Percentiles rank a stretch among this genome's conserved stretches.
phyloP scores from a whole-genome alignment of 2,888 invertebrate genomes.

The Cerceris rybyensis region DNA sequence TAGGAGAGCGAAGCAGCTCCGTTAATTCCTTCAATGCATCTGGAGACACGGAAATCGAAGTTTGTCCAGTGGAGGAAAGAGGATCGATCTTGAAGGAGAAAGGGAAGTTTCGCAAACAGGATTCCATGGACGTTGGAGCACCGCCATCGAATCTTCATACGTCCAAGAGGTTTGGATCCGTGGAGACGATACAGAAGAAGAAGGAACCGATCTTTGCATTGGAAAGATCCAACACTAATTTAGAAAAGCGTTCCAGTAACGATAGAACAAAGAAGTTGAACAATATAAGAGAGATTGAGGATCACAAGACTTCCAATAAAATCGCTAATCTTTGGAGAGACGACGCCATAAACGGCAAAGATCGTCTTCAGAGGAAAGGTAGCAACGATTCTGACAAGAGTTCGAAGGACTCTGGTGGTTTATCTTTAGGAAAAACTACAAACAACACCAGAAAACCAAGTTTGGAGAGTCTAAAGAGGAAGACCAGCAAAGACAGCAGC shows the following conservation, averaged over 20 bases:
- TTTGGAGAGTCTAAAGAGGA: slow-evolving; percentile 70
- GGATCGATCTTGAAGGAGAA: not conserved
- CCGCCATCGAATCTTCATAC: slow-evolving; percentile 55
- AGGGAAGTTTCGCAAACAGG: slow-evolving; percentile 65
- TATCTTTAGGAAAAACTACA: slow-evolving; percentile 2
- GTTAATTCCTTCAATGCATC: slow-evolving; percentile 44
- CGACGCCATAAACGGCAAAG: slow-evolving; percentile 43
- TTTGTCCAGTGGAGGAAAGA: not conserved
- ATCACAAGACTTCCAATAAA: slow-evolving; percentile 51
- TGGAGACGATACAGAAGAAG: slow-evolving; percentile 64
- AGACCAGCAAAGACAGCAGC: slow-evolving; percentile 74
- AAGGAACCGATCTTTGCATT: slow-evolving; percentile 55
- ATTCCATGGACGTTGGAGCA: slow-evolving; percentile 63
- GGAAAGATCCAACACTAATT: slow-evolving; percentile 67
- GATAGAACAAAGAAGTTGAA: slow-evolving; percentile 69
- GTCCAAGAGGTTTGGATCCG: slow-evolving; percentile 71
- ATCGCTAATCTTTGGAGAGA: slow-evolving; percentile 49
- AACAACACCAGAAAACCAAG: slow-evolving; percentile 67
- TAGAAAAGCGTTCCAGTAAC: slow-evolving; percentile 61
- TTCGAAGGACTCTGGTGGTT: slow-evolving; percentile 43
- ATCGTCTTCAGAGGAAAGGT: slow-evolving; percentile 62
- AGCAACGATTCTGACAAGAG: slow-evolving; percentile 73
- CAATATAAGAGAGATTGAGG: slow-evolving; percentile 71
- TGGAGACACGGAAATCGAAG: slow-evolving; percentile 34
- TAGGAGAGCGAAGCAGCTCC: slow-evolving; percentile 44